Evolutionary conservation across 2,797 vertebrate species (phyloP).

Genomic region (Rhabdomys pumilio): DNA sequence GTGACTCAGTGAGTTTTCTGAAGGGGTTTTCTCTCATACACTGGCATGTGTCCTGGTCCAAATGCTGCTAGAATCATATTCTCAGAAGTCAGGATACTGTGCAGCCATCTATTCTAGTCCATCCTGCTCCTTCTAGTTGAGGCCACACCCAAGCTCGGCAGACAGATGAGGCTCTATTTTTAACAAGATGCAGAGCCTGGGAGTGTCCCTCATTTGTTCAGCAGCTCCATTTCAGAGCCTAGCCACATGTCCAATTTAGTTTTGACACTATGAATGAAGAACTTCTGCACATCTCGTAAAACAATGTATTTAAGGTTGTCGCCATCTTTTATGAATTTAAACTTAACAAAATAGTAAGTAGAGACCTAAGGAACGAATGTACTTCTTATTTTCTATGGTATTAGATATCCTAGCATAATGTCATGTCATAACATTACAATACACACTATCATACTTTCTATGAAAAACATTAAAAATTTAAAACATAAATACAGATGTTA

Average conservation of each 20-base stretch:
- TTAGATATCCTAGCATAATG: slow-evolving; percentile 56
- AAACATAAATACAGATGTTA: slow-evolving; percentile 26
- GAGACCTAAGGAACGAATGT: background rate
- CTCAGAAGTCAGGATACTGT: slow-evolving; percentile 22
- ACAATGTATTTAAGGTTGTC: background rate
- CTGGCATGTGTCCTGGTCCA: background rate
- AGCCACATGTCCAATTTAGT: slow-evolving; percentile 21
- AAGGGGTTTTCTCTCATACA: slow-evolving; percentile 25
- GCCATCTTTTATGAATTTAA: slow-evolving; percentile 43
- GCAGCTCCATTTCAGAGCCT: slow-evolving; percentile 60
- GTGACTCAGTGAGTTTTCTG: background rate
- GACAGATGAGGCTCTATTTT: slow-evolving; percentile 77
- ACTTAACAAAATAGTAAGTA: slow-evolving; percentile 49
- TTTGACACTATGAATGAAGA: slow-evolving; percentile 34
- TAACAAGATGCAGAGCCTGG: slow-evolving; percentile 65
- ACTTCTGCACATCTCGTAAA: slow-evolving; percentile 42
- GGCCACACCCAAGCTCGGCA: slow-evolving; percentile 73
- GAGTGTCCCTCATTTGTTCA: slow-evolving; percentile 68
- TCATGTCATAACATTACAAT: background rate
- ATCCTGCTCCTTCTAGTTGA: background rate
- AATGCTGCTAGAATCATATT: slow-evolving; percentile 9
- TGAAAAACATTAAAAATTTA: slow-evolving; percentile 4
- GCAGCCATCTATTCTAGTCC: slow-evolving; percentile 74
- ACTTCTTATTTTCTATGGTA: slow-evolving; percentile 41
- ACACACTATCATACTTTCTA: slow-evolving; percentile 13